phyloP scores from a whole-genome alignment of 2,888 invertebrate species.

The Sesamia inferens region DNA sequence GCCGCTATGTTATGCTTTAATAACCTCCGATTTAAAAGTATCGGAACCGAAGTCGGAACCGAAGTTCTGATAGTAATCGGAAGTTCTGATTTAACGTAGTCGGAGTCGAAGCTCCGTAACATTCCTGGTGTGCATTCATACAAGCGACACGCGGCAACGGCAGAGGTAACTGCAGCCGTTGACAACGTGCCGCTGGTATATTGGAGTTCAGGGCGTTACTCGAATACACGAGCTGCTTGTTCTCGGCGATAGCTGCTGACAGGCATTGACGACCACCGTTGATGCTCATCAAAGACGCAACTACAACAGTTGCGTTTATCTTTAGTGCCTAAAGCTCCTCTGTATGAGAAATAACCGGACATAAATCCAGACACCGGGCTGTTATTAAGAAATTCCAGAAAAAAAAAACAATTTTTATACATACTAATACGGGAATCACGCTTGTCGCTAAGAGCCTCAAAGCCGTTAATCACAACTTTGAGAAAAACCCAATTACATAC shows the following conservation, averaged over 20 bases:
- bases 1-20: too few species aligned
- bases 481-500: constrained; percentile 39
- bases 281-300: not conserved
- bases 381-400: not conserved
- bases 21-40: too few species aligned
- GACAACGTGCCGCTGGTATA: not conserved
- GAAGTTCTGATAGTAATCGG: too few species aligned
- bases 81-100: too few species aligned
- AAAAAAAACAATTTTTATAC: too few species aligned
- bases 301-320: not conserved
- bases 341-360: not conserved
- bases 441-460: not conserved
- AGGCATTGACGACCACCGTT: too few species aligned
- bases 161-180: not conserved
- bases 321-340: not conserved
- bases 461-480: not conserved
- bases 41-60: too few species aligned
- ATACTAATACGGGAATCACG: not conserved
- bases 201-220: not conserved
- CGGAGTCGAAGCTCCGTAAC: too few species aligned
- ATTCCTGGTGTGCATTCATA: too few species aligned
- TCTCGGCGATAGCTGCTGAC: not conserved
- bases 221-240: not conserved
- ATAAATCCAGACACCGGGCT: not conserved
- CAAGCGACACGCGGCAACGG: not conserved